Percentiles rank a stretch among this genome's conserved stretches.
These are phyloP conservation scores for Aporrectodea caliginosa DNA, from an alignment of 1,140 invertebrate species.

Conservation along the genomic window DNA sequence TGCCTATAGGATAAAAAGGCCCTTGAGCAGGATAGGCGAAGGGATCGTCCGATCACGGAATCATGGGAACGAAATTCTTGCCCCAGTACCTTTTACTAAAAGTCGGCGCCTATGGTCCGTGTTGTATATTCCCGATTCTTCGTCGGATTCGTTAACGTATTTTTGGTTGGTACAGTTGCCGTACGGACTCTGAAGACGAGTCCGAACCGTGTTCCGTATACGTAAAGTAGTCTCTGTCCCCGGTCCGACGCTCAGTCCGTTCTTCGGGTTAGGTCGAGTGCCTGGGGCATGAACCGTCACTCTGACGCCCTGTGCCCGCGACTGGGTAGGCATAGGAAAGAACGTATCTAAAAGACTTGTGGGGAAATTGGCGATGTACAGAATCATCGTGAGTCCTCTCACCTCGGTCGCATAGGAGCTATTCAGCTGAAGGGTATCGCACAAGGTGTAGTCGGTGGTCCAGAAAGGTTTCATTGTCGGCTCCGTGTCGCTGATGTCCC, in stretches of 20 bases:
- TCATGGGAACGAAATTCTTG: too few relatives aligned
- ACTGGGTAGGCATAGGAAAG: neutral
- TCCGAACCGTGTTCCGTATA: neutral
- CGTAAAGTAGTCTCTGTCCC: slow-evolving; percentile 5
- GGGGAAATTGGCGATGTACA: neutral
- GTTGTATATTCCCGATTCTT: neutral
- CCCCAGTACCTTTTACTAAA: too few relatives aligned
- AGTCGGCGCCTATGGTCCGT: too few relatives aligned
- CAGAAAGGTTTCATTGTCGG: neutral
- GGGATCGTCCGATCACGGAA: too few relatives aligned
- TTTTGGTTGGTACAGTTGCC: neutral
- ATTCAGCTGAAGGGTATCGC: neutral
- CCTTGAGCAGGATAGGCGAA: too few relatives aligned
- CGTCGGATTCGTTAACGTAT: neutral
- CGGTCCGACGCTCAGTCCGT: slow-evolving; percentile 9
- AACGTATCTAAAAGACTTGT: neutral
- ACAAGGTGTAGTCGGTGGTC: neutral
- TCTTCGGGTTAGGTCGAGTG: slow-evolving; percentile 2
- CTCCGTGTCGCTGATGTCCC: neutral
- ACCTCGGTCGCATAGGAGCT: too few relatives aligned
- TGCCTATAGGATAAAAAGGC: too few relatives aligned
- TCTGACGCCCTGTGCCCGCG: neutral
- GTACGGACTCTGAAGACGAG: slow-evolving; percentile 4
- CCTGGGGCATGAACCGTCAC: slow-evolving; percentile 1
- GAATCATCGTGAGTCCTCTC: neutral